Conservation (phyloP, 2,888 invertebrate species). For the Phyto melanocephala region DNA sequence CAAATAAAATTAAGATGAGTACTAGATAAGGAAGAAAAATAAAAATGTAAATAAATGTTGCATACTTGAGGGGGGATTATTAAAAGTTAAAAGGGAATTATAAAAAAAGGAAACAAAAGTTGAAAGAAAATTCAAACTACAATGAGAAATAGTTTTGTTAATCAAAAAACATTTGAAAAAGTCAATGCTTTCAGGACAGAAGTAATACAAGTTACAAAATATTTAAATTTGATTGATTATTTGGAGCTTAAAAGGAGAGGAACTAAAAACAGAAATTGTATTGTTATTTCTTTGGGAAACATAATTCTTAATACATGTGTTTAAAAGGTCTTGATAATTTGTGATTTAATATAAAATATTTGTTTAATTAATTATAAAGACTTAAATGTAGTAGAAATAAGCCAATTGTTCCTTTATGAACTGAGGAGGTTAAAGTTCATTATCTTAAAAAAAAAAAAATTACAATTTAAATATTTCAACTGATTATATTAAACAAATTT, state of each 20-base stretch:
- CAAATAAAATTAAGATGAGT: conserved; percentile 18
- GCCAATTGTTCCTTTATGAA: too few species aligned
- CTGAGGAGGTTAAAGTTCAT: too few species aligned
- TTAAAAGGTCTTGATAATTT: too few species aligned
- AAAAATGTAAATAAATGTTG: conserved; percentile 42
- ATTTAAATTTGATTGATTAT: conserved; percentile 18
- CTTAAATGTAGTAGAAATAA: too few species aligned
- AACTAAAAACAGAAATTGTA: not conserved
- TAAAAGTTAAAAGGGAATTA: not conserved
- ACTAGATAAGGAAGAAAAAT: not conserved
- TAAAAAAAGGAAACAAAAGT: not conserved
- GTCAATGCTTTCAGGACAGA: not conserved
- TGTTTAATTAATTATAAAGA: too few species aligned
- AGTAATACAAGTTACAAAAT: not conserved
- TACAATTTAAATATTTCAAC: too few species aligned
- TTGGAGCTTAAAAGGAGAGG: not conserved
- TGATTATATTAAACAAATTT: too few species aligned
- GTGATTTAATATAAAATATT: too few species aligned
- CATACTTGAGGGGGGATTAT: conserved; percentile 40
- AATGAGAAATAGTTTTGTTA: conserved; percentile 35
- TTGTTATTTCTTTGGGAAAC: too few species aligned
- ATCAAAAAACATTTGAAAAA: conserved; percentile 4
- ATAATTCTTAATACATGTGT: too few species aligned
- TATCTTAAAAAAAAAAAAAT: too few species aligned
- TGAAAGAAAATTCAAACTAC: not conserved